Evolutionary conservation across 2,888 invertebrate genomes (phyloP), one percentile per base, ranked within the genome.

Genomic region (Glomeris marginata): DNA sequence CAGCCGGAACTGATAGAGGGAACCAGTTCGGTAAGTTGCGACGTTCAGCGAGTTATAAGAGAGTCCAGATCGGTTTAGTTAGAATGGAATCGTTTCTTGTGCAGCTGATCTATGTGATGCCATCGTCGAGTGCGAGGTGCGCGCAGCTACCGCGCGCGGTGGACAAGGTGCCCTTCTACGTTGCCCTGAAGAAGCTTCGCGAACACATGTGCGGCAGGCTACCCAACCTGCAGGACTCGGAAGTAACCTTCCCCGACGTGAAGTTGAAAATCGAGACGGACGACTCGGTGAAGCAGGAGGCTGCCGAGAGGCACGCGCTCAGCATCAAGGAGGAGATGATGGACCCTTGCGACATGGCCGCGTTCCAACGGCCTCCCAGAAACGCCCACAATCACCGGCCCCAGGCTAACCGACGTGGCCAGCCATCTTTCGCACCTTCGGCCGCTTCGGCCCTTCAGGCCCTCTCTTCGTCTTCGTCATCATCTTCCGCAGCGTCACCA

Each of bases 101-200:
- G 13, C 74, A 94, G 92, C 84, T 87, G 68, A 87, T 94, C 76
- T 97, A 90, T 87, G 95, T 97, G 65, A 94, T 95, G 94, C 95
- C 95, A 56, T 95, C 94, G 49, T 94, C 94, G 46, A 92, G 91
- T 64, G 94, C 95, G 45, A 78, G 95, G 47, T 95, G 92, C 72
- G 91, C 95, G 37, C 94, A 95, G 69, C 73, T 95, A 59, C 95
- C 95, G n/a, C 77, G 94, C 59, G 92, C 94, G 18, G 86, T 90
- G 1, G 95, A 97, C 73, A 97, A 97, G 73, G 90, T 97, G 53
- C 95, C 95, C 57, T 97, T 92, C 73, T 97, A 94, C 72, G 80
- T 85, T 53, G 92, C 92, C 47, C 75, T 95, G 42, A 92, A 90
- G 69, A 91, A 91, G 71, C 87, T 94, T 70, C 78, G 92, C 48